phyloP scores from a whole-genome alignment of 1,140 invertebrate genomes.

The Ceratitis capitata region DNA sequence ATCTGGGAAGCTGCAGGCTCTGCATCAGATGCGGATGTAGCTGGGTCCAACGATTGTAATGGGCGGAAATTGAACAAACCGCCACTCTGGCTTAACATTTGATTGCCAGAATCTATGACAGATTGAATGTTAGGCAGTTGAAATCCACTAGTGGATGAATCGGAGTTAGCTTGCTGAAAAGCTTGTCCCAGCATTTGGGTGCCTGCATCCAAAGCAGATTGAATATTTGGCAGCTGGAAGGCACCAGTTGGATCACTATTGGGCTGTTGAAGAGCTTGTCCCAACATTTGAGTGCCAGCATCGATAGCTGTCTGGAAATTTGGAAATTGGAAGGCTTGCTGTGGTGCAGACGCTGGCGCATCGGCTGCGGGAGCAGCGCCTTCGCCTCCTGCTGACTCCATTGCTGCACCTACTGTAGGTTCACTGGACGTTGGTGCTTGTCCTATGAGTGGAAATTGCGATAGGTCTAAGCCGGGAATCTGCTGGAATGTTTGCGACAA shows the following conservation, averaged over 20 bases:
- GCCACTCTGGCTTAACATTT: slow-evolving; percentile 36
- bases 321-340: background rate
- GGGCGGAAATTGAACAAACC: slow-evolving; percentile 44
- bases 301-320: background rate
- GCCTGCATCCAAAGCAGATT: slow-evolving; percentile 4
- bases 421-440: background rate
- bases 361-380: background rate
- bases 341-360: background rate
- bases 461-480: background rate
- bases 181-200: slow-evolving; percentile 3
- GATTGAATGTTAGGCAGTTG: slow-evolving; percentile 11
- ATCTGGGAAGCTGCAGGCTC: slow-evolving; percentile 54
- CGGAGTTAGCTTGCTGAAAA: background rate
- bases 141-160: background rate
- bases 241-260: background rate
- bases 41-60: background rate
- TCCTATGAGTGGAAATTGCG: background rate
- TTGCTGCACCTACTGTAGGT: background rate
- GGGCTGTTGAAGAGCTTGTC: background rate
- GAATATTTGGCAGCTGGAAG: background rate
- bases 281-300: background rate
- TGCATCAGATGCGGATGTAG: background rate
- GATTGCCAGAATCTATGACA: slow-evolving; percentile 37
- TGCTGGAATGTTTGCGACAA: slow-evolving; percentile 16
- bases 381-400: background rate